These are phyloP conservation scores for Drosophila pectinifera DNA, from an alignment of 1,140 invertebrate genomes.

Conservation along the genomic window DNA sequence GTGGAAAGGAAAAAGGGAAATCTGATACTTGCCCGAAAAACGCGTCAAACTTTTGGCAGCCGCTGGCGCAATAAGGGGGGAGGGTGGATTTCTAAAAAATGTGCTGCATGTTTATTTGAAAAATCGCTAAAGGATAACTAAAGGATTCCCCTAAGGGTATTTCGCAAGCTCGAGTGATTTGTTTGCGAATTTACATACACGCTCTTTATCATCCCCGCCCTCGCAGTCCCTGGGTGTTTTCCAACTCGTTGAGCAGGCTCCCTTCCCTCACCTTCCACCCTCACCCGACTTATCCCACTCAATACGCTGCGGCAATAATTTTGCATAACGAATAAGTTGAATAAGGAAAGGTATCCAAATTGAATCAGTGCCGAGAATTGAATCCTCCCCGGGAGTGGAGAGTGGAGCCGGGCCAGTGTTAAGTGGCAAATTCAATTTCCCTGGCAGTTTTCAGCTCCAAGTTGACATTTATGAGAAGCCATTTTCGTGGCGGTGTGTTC, in stretches of 20 bases:
- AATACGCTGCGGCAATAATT: slow-evolving; percentile 69
- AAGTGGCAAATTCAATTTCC: slow-evolving; percentile 68
- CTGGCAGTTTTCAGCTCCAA: slow-evolving; percentile 34
- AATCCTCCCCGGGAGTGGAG: slow-evolving; percentile 22
- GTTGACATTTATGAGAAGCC: slow-evolving; percentile 53
- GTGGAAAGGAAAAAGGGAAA: slow-evolving; percentile 28
- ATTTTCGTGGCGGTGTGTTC: slow-evolving; percentile 32
- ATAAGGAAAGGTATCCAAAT: slow-evolving; percentile 74
- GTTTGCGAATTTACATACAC: slow-evolving; percentile 78
- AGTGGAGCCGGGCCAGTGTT: slow-evolving; percentile 12
- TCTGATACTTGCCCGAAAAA: slow-evolving; percentile 52
- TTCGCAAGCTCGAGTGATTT: slow-evolving; percentile 77
- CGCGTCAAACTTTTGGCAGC: slow-evolving; percentile 64
- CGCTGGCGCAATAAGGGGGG: slow-evolving; percentile 31
- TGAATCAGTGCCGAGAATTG: slow-evolving; percentile 60
- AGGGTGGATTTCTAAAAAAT: slow-evolving; percentile 47
- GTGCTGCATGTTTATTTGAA: slow-evolving; percentile 78
- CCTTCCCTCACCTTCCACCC: too few species aligned
- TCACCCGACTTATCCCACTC: slow-evolving; percentile 18
- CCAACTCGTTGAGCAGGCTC: slow-evolving; percentile 73
- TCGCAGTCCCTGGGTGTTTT: slow-evolving; percentile 68
- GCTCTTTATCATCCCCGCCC: slow-evolving; percentile 12
- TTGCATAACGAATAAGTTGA: slow-evolving; percentile 72
- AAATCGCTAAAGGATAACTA: slow-evolving; percentile 83
- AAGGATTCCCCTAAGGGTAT: slow-evolving; percentile 78